Evolutionary conservation across 2,797 vertebrate species (phyloP), one percentile per base, ranked within the genome.

Genomic region (Alfaro cultratus): DNA sequence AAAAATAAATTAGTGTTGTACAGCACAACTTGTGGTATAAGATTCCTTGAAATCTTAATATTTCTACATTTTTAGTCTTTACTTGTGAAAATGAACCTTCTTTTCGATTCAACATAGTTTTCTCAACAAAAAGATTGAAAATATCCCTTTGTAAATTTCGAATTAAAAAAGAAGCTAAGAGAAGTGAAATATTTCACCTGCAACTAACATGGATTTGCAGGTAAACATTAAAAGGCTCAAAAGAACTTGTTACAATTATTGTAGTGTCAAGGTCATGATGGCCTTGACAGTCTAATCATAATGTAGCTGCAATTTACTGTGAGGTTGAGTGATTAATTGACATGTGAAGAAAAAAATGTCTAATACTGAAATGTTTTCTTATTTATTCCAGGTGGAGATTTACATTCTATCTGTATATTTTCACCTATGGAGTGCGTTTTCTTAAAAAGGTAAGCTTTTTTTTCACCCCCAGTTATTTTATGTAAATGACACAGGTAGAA

Each of bases 371-470:
- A 21, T 64, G 5, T 73, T 43, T 68, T 74, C 31, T 46, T 57
- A 2, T 80, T 71, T 95, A 92, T 92, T 94, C 78, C 94, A 99
- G 99, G 98, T 99, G 98, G 99, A 97, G 96, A 94, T 99, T 99
- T 94, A 97, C 98, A 36, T 99, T 99, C 96, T 97, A 96, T 91
- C 96, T 99, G 74, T 99, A 99, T 93, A 96, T 99, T 93, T 99
- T 99, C 95, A 98, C 96, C 80, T 99, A 99, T 29, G 98, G 98
- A 92, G 96, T 98, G 72, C 96, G 97, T 84, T 98, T 98, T 92
- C 97, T 99, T 87, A 99, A 98, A 96, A 98, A 99, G 97, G 99
- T 99, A 97, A 89, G 96, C 76, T 57, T 79, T 72, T n/a, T 81
- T 29, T 34, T 31, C 13, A 34, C 36, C 53, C 62, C 7, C 57